These are phyloP conservation scores for Littorina saxatilis DNA, from an alignment of 1,140 invertebrate species.

Conservation along the genomic window DNA sequence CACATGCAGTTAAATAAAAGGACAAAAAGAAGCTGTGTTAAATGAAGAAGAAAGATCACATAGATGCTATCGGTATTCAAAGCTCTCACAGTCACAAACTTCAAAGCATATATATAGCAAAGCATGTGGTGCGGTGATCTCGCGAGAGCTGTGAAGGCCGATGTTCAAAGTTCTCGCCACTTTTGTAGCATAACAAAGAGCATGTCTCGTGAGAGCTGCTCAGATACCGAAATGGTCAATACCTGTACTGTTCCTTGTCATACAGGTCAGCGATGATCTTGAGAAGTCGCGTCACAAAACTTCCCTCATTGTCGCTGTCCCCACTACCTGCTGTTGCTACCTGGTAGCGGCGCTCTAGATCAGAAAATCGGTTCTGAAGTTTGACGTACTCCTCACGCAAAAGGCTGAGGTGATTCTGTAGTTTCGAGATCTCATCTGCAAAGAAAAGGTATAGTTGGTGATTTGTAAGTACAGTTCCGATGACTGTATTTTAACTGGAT, in stretches of 20 bases:
- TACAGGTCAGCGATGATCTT: constrained; percentile 88
- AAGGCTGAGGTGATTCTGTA: constrained; percentile 90
- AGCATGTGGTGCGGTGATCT: too few species aligned
- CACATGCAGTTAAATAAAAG: too few species aligned
- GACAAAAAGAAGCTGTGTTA: too few species aligned
- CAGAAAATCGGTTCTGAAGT: constrained; percentile 87
- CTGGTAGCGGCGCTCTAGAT: constrained; percentile 90
- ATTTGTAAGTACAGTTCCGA: neutral
- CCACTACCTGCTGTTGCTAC: constrained; percentile 80
- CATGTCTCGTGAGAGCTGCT: too few species aligned
- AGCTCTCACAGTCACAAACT: too few species aligned
- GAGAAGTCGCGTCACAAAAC: constrained; percentile 88
- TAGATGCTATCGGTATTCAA: too few species aligned
- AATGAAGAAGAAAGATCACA: too few species aligned
- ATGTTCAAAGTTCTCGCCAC: too few species aligned
- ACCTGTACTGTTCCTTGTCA: constrained; percentile 86
- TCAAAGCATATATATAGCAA: too few species aligned
- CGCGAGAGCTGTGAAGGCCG: too few species aligned
- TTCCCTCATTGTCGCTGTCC: constrained; percentile 79
- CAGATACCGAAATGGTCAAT: too few species aligned
- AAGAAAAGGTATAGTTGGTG: neutral
- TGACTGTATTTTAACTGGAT: neutral
- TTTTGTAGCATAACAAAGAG: too few species aligned
- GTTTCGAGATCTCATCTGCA: constrained; percentile 78
- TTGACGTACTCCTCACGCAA: constrained; percentile 94